Percentiles rank a stretch among this genome's conserved stretches.
phyloP scores from a whole-genome alignment of 1,140 invertebrate genomes.

The Drosophila albomicans region DNA sequence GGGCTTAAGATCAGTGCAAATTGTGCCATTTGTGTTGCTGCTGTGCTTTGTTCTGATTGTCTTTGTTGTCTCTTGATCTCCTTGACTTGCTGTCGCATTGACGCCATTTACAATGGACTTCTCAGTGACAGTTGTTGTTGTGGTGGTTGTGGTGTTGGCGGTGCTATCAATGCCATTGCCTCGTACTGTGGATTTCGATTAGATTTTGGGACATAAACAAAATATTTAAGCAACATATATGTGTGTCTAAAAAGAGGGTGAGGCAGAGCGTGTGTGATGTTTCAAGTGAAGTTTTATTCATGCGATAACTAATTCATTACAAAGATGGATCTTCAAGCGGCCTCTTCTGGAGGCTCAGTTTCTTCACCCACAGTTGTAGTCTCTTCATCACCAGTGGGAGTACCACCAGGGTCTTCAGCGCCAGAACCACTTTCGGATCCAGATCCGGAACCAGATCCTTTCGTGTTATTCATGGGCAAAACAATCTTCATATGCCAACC shows the following conservation, averaged over 20 bases:
- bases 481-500: conserved; percentile 34
- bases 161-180: conserved; percentile 55
- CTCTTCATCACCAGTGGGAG: not conserved
- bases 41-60: conserved; percentile 18
- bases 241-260: not conserved
- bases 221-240: not conserved
- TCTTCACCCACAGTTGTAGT: not conserved
- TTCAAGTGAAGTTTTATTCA: not conserved
- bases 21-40: conserved; percentile 41
- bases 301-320: not conserved
- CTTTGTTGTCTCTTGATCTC: conserved; percentile 24
- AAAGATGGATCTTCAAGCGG: not conserved
- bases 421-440: not conserved
- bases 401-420: not conserved
- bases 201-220: not conserved
- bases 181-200: conserved; percentile 46
- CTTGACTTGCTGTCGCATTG: conserved; percentile 6
- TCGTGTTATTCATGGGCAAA: not conserved
- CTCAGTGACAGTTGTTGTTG: conserved; percentile 45
- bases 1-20: conserved; percentile 31
- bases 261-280: not conserved
- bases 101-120: conserved; percentile 40
- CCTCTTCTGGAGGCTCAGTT: no score
- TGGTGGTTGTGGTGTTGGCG: conserved; percentile 48
- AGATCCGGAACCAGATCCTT: no score